These are phyloP conservation scores for Cryptus armator DNA, from an alignment of 2,888 invertebrate species.

Conservation along the genomic window DNA sequence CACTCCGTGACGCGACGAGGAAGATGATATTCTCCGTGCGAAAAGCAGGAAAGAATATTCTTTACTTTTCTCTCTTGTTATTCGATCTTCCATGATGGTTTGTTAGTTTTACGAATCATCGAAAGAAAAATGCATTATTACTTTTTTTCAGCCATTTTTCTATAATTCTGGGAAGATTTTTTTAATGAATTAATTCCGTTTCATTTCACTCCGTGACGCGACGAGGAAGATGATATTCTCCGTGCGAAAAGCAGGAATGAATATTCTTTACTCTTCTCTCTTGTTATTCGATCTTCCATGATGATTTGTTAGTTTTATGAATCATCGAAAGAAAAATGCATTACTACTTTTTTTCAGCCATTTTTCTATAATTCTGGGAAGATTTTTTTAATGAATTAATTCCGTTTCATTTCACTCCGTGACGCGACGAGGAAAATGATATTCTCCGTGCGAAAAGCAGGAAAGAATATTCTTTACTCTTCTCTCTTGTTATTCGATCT, in stretches of 20 bases:
- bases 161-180: neutral
- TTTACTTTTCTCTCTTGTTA: no score
- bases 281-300: neutral
- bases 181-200: no score
- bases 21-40: no score
- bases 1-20: no score
- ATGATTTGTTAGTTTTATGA: neutral
- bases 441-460: neutral
- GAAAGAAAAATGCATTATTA: neutral
- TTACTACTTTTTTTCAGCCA: neutral
- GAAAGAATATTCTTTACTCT: neutral
- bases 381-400: no score
- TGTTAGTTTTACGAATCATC: neutral
- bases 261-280: neutral
- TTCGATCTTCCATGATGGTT: no score
- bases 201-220: no score
- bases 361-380: neutral
- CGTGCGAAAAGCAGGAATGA: conserved; percentile 1
- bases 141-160: neutral
- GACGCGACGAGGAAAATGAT: conserved; percentile 6
- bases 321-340: neutral
- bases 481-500: neutral
- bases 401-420: no score
- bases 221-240: conserved; percentile 6
- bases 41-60: no score